Conservation (phyloP, 2,797 vertebrate genomes). For the Mycteria americana region DNA sequence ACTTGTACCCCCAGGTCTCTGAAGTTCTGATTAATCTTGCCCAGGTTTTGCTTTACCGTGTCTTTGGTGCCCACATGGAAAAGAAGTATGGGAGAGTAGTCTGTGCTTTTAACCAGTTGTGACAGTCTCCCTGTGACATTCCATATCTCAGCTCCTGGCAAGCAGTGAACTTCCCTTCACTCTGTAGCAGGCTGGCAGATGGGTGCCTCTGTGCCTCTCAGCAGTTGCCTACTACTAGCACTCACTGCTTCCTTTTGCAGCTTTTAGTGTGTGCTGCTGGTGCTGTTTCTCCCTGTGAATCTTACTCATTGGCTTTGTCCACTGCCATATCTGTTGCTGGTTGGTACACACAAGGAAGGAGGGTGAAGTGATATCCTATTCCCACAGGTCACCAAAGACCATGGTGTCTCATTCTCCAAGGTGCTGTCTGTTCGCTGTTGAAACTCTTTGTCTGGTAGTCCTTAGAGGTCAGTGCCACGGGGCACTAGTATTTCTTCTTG, state of each 20-base stretch:
- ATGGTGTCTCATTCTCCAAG: neutral
- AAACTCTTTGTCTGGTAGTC: neutral
- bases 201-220: too few species aligned
- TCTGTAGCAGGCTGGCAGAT: neutral
- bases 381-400: neutral
- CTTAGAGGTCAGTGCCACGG: neutral
- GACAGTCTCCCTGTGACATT: neutral
- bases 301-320: neutral
- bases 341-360: neutral
- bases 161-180: neutral
- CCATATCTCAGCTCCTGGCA: neutral
- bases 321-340: neutral
- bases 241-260: neutral
- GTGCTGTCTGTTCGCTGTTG: neutral
- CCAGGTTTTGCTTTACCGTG: neutral
- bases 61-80: neutral
- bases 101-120: neutral
- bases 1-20: neutral
- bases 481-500: neutral
- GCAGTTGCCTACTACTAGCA: neutral
- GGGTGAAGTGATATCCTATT: neutral
- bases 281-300: neutral
- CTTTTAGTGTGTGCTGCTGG: neutral
- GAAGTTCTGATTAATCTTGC: neutral
- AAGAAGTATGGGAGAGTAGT: neutral